phyloP scores from a whole-genome alignment of 2,888 invertebrate species.

The Ellobium chinense region DNA sequence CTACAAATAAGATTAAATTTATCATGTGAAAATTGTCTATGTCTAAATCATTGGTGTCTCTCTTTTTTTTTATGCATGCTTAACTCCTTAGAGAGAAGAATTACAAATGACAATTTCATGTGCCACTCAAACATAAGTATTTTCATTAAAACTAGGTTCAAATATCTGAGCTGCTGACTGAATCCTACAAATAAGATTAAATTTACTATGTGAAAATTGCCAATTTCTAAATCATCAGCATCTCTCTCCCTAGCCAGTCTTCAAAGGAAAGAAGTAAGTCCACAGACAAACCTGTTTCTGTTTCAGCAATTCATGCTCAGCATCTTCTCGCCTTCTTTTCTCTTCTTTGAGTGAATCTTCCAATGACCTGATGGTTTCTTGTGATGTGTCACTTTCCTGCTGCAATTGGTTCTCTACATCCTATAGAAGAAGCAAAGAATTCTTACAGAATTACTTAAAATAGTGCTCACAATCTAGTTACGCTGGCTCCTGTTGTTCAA shows the following conservation, averaged over 20 bases:
- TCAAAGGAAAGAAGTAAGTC: not conserved
- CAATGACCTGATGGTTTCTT: slow-evolving; percentile 79
- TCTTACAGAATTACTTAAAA: too few relatives aligned
- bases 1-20: not conserved
- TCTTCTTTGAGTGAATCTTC: slow-evolving; percentile 81
- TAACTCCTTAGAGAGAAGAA: too few relatives aligned
- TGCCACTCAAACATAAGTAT: too few relatives aligned
- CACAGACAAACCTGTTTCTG: slow-evolving; percentile 77
- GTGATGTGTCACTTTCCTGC: slow-evolving; percentile 78
- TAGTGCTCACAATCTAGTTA: too few relatives aligned
- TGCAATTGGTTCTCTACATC: slow-evolving; percentile 81
- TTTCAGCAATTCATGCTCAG: slow-evolving; percentile 79
- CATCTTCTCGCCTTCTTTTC: slow-evolving; percentile 75
- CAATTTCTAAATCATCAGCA: not conserved
- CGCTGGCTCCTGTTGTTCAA: too few relatives aligned
- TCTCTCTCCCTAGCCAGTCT: too few relatives aligned
- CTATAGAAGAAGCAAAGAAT: too few relatives aligned
- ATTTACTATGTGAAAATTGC: not conserved
- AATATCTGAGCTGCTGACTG: not conserved
- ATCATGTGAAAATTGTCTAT: not conserved
- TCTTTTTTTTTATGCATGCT: too few relatives aligned
- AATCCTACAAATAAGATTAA: not conserved
- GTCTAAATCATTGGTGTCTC: too few relatives aligned
- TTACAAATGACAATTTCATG: too few relatives aligned
- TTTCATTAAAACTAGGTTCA: too few relatives aligned